Evolutionary conservation across 2,113 vertebrate species (phyloP).

Genomic region (Pteropus alecto): DNA sequence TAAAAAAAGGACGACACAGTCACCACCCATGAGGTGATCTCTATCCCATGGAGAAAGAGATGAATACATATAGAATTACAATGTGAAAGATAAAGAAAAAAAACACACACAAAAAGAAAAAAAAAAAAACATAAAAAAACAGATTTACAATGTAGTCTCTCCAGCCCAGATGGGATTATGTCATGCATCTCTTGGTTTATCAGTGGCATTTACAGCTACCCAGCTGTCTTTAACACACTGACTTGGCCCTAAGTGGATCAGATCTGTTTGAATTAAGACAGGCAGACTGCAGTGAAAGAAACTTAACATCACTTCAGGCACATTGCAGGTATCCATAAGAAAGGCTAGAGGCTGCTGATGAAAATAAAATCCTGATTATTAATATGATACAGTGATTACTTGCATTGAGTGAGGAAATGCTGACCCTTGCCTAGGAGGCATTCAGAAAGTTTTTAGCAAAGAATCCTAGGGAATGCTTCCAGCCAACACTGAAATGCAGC

Average conservation of each 20-base stretch:
- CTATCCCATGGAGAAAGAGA: neutral
- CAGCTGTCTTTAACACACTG: neutral
- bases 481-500: neutral
- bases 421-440: neutral
- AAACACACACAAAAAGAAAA: no score
- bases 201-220: neutral
- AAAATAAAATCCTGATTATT: neutral
- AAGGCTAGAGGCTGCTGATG: neutral
- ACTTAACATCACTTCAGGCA: neutral
- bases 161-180: neutral
- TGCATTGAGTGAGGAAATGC: neutral
- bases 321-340: neutral
- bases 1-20: neutral
- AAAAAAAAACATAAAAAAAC: no score
- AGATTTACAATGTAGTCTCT: neutral
- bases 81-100: no score
- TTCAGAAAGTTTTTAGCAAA: neutral
- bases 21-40: neutral
- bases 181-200: neutral
- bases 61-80: neutral
- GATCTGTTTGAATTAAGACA: neutral
- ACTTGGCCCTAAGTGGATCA: neutral
- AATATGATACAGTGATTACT: neutral
- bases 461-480: conserved; percentile 14
- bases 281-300: neutral